Percentiles rank a stretch among this genome's conserved stretches.
phyloP scores from a whole-genome alignment of 2,888 invertebrate genomes.

The Enoplolaimus lenunculus region DNA sequence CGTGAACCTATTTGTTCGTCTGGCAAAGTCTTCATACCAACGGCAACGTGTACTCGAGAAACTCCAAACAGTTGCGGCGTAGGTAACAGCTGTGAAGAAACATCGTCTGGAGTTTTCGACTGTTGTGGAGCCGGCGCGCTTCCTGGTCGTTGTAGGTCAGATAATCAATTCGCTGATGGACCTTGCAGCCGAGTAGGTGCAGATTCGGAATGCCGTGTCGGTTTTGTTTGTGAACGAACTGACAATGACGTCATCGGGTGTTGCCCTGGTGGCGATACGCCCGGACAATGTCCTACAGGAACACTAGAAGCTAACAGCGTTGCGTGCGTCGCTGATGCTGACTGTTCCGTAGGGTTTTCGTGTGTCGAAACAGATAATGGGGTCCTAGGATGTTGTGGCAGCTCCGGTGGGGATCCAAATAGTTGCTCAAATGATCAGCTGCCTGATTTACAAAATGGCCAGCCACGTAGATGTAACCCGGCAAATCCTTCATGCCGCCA shows the following conservation, averaged over 20 bases:
- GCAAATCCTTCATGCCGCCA: slow-evolving; percentile 3
- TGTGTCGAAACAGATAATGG: neutral
- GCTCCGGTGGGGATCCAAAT: neutral
- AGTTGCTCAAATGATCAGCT: slow-evolving; percentile 4
- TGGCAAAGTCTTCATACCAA: no score
- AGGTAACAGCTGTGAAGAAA: neutral
- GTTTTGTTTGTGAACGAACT: neutral
- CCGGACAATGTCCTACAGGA: neutral
- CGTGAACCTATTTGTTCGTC: no score
- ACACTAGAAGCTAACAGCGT: neutral
- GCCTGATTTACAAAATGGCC: slow-evolving; percentile 6
- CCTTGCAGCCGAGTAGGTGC: no score
- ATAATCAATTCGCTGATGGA: no score
- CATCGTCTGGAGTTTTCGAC: neutral
- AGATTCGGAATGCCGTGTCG: no score
- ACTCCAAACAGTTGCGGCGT: neutral
- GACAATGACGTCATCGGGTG: neutral
- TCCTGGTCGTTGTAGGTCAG: neutral
- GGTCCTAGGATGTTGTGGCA: slow-evolving; percentile 3
- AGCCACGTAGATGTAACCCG: neutral
- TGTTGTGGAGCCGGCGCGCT: neutral
- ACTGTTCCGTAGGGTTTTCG: neutral
- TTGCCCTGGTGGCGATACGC: neutral
- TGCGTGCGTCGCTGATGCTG: neutral
- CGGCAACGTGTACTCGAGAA: neutral